Conservation (phyloP, 2,113 vertebrate species). For the Vulpes ferrilata region DNA sequence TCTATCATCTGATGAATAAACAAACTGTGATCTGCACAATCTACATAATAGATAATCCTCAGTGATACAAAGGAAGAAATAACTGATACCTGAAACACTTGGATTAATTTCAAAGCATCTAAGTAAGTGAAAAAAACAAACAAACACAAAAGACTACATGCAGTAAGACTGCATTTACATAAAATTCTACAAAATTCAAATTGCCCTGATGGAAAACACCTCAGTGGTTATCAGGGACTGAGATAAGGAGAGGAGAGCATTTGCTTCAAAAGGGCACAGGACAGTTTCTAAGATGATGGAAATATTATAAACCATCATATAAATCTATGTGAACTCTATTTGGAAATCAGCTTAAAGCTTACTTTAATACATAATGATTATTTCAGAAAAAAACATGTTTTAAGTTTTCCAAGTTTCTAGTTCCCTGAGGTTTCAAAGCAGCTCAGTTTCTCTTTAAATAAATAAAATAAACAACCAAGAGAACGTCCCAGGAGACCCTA, state of each 20-base stretch:
- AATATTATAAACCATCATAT: not conserved
- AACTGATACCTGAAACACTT: not conserved
- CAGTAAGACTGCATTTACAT: not conserved
- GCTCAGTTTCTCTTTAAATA: conserved; percentile 21
- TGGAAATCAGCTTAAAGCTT: not conserved
- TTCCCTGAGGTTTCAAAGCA: not conserved
- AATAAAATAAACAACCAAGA: conserved; percentile 11
- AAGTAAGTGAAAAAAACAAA: not conserved
- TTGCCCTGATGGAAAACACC: not conserved
- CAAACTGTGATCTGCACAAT: not conserved
- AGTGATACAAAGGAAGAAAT: not conserved
- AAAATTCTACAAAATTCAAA: not conserved
- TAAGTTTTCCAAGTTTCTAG: not conserved
- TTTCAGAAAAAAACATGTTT: not conserved
- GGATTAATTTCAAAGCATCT: not conserved
- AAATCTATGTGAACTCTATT: not conserved
- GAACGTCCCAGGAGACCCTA: not conserved
- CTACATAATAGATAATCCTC: no score
- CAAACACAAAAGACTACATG: not conserved
- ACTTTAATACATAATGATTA: not conserved
- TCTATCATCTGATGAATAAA: not conserved
- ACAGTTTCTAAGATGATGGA: not conserved
- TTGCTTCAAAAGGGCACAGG: not conserved
- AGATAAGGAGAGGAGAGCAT: rapidly evolving
- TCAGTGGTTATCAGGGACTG: not conserved